Percentiles rank a stretch among this genome's conserved stretches.
Evolutionary conservation across 2,888 invertebrate genomes (phyloP).

Genomic region (Cordylochernes scorpioides): DNA sequence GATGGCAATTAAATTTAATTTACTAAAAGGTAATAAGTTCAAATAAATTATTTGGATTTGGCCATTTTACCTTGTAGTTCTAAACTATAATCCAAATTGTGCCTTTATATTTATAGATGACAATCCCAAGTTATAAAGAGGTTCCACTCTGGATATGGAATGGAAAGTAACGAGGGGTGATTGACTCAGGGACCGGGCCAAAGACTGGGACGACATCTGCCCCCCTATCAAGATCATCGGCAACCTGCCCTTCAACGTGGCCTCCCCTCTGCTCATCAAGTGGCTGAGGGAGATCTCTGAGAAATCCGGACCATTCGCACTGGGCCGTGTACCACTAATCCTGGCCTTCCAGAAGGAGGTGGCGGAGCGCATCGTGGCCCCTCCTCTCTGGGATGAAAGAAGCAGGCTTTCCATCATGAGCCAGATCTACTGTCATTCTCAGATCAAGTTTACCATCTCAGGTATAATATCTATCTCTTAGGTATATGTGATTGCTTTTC

Average conservation of each 20-base stretch:
- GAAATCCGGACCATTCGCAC: slow-evolving; percentile 37
- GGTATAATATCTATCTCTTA: too few relatives aligned
- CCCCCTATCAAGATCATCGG: slow-evolving; percentile 55
- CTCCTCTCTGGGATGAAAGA: slow-evolving; percentile 36
- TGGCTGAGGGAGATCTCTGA: slow-evolving; percentile 36
- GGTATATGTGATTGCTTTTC: too few relatives aligned
- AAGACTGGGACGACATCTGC: slow-evolving; percentile 14
- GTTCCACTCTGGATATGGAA: too few relatives aligned
- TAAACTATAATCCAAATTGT: too few relatives aligned
- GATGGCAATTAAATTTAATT: too few relatives aligned
- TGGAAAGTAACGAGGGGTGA: too few relatives aligned
- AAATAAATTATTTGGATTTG: too few relatives aligned
- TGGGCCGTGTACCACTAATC: slow-evolving; percentile 59
- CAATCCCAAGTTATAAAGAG: too few relatives aligned
- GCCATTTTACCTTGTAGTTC: too few relatives aligned
- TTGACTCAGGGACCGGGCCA: slow-evolving; percentile 7
- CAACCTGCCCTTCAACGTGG: slow-evolving; percentile 84
- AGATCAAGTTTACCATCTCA: slow-evolving; percentile 57
- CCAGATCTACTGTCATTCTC: slow-evolving; percentile 63
- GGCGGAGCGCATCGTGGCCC: slow-evolving; percentile 64
- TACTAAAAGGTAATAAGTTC: too few relatives aligned
- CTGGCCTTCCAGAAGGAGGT: slow-evolving; percentile 95
- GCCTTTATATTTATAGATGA: too few relatives aligned
- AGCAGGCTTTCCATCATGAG: slow-evolving; percentile 80
- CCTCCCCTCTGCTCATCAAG: slow-evolving; percentile 66